Percentiles rank a stretch among this genome's conserved stretches.
Evolutionary conservation across 2,113 vertebrate species (phyloP).

Genomic region (Lophotis ruficrista): DNA sequence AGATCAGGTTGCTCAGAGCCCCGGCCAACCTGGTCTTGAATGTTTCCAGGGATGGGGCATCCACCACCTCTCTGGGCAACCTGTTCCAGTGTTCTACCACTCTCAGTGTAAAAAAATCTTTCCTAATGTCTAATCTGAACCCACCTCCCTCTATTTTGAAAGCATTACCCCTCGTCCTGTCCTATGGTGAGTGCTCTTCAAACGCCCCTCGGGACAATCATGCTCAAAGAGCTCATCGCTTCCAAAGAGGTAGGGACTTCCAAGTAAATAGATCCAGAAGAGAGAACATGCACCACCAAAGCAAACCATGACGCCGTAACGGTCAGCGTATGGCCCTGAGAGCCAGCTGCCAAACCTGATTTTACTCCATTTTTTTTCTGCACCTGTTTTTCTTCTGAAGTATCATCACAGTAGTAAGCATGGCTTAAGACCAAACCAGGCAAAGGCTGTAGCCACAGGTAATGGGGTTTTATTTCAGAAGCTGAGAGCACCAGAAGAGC

Average conservation of each 20-base stretch:
- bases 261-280: not conserved
- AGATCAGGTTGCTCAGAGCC: no score
- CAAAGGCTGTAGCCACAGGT: not conserved
- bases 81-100: no score
- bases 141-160: no score
- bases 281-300: not conserved
- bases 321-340: fast-evolving
- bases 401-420: not conserved
- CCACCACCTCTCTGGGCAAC: no score
- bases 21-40: no score
- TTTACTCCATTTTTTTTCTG: not conserved
- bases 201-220: no score
- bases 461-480: not conserved
- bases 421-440: not conserved
- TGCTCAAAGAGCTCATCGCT: not conserved
- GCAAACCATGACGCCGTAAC: fast-evolving
- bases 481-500: not conserved
- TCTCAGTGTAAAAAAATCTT: no score
- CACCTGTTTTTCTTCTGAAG: not conserved
- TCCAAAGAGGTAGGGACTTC: not conserved
- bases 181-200: not conserved
- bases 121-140: no score
- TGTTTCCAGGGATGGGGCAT: no score
- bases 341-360: not conserved
- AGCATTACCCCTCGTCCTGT: no score